Evolutionary conservation across 2,113 vertebrate species (phyloP).

Genomic region (Opisthocomus hoazin): DNA sequence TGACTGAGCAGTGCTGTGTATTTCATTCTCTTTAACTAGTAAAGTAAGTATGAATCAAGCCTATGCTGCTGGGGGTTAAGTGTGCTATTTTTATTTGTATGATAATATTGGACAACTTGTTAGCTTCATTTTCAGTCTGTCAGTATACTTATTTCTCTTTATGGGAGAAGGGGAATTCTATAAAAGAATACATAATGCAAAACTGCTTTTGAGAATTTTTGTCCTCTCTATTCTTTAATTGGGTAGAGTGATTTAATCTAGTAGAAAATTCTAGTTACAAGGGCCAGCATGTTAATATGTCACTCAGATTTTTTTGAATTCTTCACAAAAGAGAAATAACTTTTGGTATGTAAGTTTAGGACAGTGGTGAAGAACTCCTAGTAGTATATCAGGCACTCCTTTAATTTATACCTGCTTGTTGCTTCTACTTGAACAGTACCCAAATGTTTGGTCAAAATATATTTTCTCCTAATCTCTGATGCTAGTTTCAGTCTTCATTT

Average conservation of each 20-base stretch:
- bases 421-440: neutral
- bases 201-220: neutral
- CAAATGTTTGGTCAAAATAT: neutral
- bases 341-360: neutral
- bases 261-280: neutral
- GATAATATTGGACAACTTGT: neutral
- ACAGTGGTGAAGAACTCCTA: neutral
- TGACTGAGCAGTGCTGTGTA: slow-evolving; percentile 67
- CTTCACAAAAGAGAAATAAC: neutral
- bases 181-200: neutral
- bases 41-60: slow-evolving; percentile 68
- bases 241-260: neutral
- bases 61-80: neutral
- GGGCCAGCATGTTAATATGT: neutral
- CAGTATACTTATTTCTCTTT: neutral
- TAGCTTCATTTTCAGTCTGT: neutral
- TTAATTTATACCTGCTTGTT: neutral
- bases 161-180: neutral
- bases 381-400: neutral
- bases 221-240: neutral
- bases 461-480: neutral
- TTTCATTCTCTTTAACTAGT: slow-evolving; percentile 41
- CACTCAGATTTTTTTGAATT: neutral
- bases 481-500: neutral
- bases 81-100: neutral